Conservation (phyloP, 2,113 vertebrate genomes). For the Gavialis gangeticus region DNA sequence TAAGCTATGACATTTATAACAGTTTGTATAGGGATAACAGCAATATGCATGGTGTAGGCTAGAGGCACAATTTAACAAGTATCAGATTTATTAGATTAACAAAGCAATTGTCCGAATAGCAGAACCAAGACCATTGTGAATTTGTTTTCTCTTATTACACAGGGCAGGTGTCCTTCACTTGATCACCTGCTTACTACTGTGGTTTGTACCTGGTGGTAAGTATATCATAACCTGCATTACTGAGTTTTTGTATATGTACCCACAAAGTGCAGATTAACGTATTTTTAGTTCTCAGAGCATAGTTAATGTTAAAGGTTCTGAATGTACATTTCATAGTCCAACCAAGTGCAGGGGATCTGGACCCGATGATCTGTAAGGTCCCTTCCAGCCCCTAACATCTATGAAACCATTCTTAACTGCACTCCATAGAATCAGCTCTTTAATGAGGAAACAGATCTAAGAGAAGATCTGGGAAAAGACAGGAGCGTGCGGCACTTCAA, state of each 20-base stretch:
- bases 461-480: too few species aligned
- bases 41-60: background rate
- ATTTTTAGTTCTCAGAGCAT: too few species aligned
- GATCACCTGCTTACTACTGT: constrained; percentile 23
- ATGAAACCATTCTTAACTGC: background rate
- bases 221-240: background rate
- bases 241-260: background rate
- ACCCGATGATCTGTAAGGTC: too few species aligned
- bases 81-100: background rate
- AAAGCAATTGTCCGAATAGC: background rate
- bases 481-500: too few species aligned
- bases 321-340: background rate
- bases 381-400: too few species aligned
- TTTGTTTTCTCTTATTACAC: constrained; percentile 44
- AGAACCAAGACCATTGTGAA: background rate
- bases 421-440: background rate
- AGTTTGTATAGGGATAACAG: background rate
- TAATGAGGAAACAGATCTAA: too few species aligned
- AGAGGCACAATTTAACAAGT: background rate
- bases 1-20: background rate
- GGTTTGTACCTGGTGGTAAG: constrained; percentile 60
- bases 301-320: too few species aligned
- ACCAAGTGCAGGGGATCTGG: background rate
- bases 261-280: background rate
- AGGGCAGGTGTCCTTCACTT: constrained; percentile 53